A percentile compares a stretch with the other conserved stretches of the same genome.
phyloP scores from a whole-genome alignment of 2,888 invertebrate species.

The Drosophila demipolita region DNA sequence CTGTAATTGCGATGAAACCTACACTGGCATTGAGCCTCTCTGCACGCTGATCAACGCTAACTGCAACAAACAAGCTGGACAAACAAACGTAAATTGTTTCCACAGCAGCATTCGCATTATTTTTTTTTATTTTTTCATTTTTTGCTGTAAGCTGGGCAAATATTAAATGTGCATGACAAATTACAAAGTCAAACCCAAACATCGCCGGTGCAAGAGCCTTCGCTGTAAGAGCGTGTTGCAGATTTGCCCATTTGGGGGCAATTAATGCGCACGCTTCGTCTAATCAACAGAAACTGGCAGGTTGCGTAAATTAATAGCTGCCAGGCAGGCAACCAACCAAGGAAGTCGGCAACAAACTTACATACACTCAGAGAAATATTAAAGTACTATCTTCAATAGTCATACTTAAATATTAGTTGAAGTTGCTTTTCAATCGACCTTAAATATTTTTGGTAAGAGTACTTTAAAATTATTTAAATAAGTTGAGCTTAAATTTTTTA shows the following conservation, averaged over 20 bases:
- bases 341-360: slow-evolving; percentile 5
- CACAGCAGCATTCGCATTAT: slow-evolving; percentile 1
- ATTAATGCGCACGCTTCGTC: slow-evolving; percentile 81
- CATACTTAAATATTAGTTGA: background rate
- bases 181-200: slow-evolving; percentile 44
- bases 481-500: background rate
- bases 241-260: slow-evolving; percentile 77
- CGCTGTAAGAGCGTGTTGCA: slow-evolving; percentile 69
- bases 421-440: background rate
- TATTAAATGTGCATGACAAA: slow-evolving; percentile 80
- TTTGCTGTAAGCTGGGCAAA: slow-evolving; percentile 47
- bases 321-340: slow-evolving; percentile 65
- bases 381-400: background rate
- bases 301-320: slow-evolving; percentile 79
- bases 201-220: background rate
- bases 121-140: background rate
- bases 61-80: slow-evolving; percentile 81
- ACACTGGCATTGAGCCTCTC: slow-evolving; percentile 43
- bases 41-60: slow-evolving; percentile 79
- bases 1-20: slow-evolving; percentile 64
- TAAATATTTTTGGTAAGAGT: background rate
- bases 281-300: slow-evolving; percentile 80
- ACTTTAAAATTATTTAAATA: background rate
- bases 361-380: background rate
- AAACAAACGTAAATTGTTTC: slow-evolving; percentile 80